Base-by-base conservation (phyloP, 1,140 invertebrate genomes). In the Oreohelix idahoensis region DNA sequence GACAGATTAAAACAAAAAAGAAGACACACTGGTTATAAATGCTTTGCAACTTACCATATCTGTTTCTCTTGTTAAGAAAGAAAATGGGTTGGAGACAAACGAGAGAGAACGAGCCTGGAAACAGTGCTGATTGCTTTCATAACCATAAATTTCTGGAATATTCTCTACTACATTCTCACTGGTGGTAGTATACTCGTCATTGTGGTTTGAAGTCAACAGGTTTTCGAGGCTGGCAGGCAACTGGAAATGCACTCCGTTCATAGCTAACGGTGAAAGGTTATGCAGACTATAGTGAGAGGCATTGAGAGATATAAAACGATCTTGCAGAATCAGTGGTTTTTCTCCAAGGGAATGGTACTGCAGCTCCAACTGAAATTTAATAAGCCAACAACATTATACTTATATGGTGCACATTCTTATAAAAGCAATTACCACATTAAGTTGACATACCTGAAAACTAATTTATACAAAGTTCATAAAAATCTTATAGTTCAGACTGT, bases 311-410 rank as follows among this genome's bases (percentile, higher is more conserved):
- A 80, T n/a, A 51, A 80, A 80, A 1, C 32, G 23, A 35, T 71
- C 66, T 51, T 71, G 36, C 10, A 80, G 39, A 45, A 63, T 23
- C 36, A 82, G 32, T n/a, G 80, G 71, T 39, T 58, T n/a, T 71
- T 82, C 80, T n/a, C 80, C 80, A 29, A 82, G 39, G 13, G 80
- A 82, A 29, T 82, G 80, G 36, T 38, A 74, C 71, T 63, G 80
- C n/a, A 82, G 51, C 51, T 73, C 70, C 26, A 75, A 32, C 80
- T 82, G 80, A 38, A 63, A 81, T 26, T 32, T 35, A 82, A 74
- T 49, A 29, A 20, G 63, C 51, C 42, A 74, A 23, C 23, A 42
- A 23, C 11, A 13, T 17, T 11, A 29, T 13, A 38, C 17, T n/a
- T n/a, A n/a, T 11, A 15, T 10, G 23, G 26, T 58, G 53, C 5